These are phyloP conservation scores for Spicauda simplicius DNA, from an alignment of 2,888 invertebrate genomes.

Conservation along the genomic window DNA sequence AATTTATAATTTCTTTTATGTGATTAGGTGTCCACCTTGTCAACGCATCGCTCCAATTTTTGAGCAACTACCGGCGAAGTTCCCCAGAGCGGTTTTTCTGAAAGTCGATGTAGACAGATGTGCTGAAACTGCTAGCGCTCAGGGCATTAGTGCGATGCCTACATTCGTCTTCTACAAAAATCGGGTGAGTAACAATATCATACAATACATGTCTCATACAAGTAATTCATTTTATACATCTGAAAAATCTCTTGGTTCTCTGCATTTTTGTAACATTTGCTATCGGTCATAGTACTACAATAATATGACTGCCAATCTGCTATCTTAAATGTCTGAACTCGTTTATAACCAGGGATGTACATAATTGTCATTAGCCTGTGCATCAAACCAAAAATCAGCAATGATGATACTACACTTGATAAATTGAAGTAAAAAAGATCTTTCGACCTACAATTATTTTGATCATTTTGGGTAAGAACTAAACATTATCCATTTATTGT, in stretches of 20 bases:
- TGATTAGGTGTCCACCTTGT: slow-evolving; percentile 97
- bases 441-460: too few species aligned
- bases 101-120: slow-evolving; percentile 98
- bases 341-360: too few species aligned
- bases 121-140: slow-evolving; percentile 93
- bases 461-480: too few species aligned
- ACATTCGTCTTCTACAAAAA: slow-evolving; percentile 98
- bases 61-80: slow-evolving; percentile 94
- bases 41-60: slow-evolving; percentile 97
- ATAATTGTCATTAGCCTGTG: too few species aligned
- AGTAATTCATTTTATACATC: background rate
- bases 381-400: too few species aligned
- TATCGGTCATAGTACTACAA: too few species aligned
- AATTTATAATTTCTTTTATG: slow-evolving; percentile 38
- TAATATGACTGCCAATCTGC: too few species aligned
- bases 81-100: slow-evolving; percentile 94
- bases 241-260: background rate
- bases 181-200: slow-evolving; percentile 73
- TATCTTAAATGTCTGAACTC: too few species aligned
- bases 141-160: slow-evolving; percentile 98
- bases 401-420: too few species aligned
- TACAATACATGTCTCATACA: background rate
- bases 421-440: too few species aligned
- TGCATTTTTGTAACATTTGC: too few species aligned
- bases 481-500: too few species aligned